Conservation (phyloP, 2,888 invertebrate genomes). For the Pheosia gnoma region DNA sequence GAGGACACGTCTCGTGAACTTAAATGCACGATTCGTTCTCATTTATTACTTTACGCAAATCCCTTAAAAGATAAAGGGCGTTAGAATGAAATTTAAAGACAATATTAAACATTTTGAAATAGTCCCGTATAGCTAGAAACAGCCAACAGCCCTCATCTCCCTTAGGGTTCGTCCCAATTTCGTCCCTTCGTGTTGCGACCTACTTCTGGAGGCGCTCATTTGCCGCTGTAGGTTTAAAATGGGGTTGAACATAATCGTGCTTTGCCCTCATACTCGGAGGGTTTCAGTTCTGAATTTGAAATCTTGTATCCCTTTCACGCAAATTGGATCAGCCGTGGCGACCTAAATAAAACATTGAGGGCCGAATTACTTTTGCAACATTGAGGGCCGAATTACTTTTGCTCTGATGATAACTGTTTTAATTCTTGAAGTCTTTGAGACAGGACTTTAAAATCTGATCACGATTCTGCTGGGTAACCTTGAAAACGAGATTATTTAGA, state of each 20-base stretch:
- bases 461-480: neutral
- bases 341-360: conserved; percentile 2
- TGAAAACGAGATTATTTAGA: neutral
- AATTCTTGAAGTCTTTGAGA: neutral
- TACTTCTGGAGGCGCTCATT: conserved; percentile 76
- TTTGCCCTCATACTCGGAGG: conserved; percentile 57
- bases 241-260: conserved; percentile 75
- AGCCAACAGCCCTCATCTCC: conserved; percentile 57
- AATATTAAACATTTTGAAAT: conserved; percentile 36
- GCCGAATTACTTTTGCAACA: neutral
- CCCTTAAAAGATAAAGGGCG: conserved; percentile 19
- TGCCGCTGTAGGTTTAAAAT: conserved; percentile 73
- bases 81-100: conserved; percentile 36
- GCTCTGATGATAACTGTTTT: neutral
- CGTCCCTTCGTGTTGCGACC: conserved; percentile 77
- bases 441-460: neutral
- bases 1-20: too few relatives aligned
- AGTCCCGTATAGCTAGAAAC: conserved; percentile 46
- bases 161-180: conserved; percentile 77
- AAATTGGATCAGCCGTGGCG: conserved; percentile 15
- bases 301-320: conserved; percentile 46
- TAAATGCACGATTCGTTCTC: conserved; percentile 7
- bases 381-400: neutral
- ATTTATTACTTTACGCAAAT: conserved; percentile 22
- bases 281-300: conserved; percentile 43